Evolutionary conservation across 2,888 invertebrate genomes (phyloP).

Genomic region (Seira musarum): DNA sequence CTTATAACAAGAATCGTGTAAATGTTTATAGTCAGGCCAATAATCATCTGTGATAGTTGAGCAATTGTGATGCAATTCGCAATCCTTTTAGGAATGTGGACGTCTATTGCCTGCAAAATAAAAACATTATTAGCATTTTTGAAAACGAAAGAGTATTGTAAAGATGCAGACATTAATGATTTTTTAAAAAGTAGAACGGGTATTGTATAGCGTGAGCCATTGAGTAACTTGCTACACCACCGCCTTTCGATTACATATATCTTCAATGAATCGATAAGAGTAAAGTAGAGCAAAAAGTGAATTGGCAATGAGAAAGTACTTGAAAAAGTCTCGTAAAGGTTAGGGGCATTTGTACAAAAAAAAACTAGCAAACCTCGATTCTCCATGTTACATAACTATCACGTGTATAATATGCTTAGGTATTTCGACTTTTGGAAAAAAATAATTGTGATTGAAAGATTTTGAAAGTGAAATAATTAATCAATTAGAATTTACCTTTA

Average conservation of each 20-base stretch:
- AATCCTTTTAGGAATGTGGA: conserved; percentile 86
- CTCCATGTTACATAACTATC: too few species aligned
- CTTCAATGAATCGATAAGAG: background rate
- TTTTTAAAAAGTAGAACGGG: background rate
- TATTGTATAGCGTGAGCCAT: background rate
- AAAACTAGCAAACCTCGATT: background rate
- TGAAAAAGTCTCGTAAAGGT: background rate
- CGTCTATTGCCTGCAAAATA: conserved; percentile 80
- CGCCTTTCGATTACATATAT: background rate
- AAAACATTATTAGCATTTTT: background rate
- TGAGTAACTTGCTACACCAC: background rate
- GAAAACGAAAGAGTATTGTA: background rate
- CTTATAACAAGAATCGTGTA: conserved; percentile 81
- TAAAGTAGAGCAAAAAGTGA: background rate
- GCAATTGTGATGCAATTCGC: conserved; percentile 92
- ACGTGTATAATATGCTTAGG: too few species aligned
- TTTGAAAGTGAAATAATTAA: too few species aligned
- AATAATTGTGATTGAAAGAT: too few species aligned
- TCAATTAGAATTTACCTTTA: conserved; percentile 74
- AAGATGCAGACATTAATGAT: background rate
- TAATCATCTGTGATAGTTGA: conserved; percentile 94
- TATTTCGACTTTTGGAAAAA: too few species aligned
- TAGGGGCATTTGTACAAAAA: background rate
- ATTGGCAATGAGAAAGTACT: too few species aligned
- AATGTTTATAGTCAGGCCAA: conserved; percentile 91